Percentiles rank a stretch among this genome's conserved stretches.
Conservation (phyloP, 2,113 vertebrate genomes). For the Zeus faber region DNA sequence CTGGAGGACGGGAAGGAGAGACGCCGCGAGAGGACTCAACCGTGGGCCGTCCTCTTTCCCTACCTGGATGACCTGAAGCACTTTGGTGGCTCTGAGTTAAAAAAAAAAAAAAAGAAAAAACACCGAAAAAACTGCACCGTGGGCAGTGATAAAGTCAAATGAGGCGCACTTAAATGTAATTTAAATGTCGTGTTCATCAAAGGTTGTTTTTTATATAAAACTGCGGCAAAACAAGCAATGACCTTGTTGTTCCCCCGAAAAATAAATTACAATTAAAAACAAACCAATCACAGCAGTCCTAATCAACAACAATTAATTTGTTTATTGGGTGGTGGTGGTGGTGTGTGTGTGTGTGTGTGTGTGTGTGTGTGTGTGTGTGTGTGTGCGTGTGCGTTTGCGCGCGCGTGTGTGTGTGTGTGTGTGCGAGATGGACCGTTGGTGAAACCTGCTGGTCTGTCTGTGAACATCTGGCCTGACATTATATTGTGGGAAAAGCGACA, state of each 20-base stretch:
- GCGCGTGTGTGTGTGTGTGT: slow-evolving; percentile 5
- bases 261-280: too few species aligned
- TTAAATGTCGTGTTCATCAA: too few species aligned
- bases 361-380: slow-evolving; percentile 2
- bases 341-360: neutral
- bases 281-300: neutral
- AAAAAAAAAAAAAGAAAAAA: too few species aligned
- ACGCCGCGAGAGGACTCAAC: too few species aligned
- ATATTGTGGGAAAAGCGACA: slow-evolving; percentile 25
- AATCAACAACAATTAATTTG: neutral
- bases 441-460: slow-evolving; percentile 41
- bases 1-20: too few species aligned
- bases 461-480: slow-evolving; percentile 55
- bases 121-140: neutral
- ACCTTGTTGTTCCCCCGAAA: slow-evolving; percentile 1
- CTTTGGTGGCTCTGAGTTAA: neutral
- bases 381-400: slow-evolving; percentile 1
- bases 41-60: too few species aligned
- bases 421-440: slow-evolving; percentile 19
- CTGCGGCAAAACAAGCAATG: neutral
- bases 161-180: neutral
- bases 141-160: neutral
- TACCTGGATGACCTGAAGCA: slow-evolving; percentile 14
- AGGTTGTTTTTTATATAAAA: slow-evolving; percentile 2
- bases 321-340: too few species aligned